These are phyloP conservation scores for Eilema griseolum DNA, from an alignment of 2,888 invertebrate genomes.

Conservation along the genomic window DNA sequence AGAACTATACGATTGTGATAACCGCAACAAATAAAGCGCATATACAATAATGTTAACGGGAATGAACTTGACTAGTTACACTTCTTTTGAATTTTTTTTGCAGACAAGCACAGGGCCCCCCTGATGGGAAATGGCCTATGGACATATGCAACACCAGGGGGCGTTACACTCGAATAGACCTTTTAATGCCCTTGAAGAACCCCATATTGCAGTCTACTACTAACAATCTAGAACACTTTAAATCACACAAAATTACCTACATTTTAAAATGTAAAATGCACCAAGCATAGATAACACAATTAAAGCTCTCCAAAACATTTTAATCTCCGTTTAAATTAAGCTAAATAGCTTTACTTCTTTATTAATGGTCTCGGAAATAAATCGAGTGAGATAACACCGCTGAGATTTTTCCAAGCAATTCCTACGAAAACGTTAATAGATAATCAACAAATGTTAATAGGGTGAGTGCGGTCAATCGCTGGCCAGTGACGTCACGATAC, in stretches of 20 bases:
- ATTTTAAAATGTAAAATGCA: neutral
- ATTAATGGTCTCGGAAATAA: slow-evolving; percentile 11
- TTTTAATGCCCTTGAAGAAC: no score
- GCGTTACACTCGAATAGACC: no score
- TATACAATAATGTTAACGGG: no score
- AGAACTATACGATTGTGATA: no score
- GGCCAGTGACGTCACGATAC: slow-evolving; percentile 13
- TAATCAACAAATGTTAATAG: slow-evolving; percentile 40
- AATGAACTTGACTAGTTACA: no score
- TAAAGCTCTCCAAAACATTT: neutral
- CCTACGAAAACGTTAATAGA: slow-evolving; percentile 37
- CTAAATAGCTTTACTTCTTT: slow-evolving; percentile 25
- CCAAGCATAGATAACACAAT: neutral
- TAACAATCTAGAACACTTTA: no score
- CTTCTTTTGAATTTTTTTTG: no score
- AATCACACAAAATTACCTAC: neutral
- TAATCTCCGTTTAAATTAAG: slow-evolving; percentile 16
- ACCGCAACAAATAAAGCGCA: no score
- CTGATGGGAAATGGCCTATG: no score
- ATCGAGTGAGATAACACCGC: slow-evolving; percentile 32
- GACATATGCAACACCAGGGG: no score
- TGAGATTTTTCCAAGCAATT: slow-evolving; percentile 27
- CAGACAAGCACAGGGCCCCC: no score
- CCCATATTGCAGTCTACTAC: no score
- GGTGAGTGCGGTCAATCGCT: slow-evolving; percentile 41